A percentile compares a stretch with the other conserved stretches of the same genome.
Conservation (phyloP, 1,140 invertebrate species). For the Chionoecetes opilio region DNA sequence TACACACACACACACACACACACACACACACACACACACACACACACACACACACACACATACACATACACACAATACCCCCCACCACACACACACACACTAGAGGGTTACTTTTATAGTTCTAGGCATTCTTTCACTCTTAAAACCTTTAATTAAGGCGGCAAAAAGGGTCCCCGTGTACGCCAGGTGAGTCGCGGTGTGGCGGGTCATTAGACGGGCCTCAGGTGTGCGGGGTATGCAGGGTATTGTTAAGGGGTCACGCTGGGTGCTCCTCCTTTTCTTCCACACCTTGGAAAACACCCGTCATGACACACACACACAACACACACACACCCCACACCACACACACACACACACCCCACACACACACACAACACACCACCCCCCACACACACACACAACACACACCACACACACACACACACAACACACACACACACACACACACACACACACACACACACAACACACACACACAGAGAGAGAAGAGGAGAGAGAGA, state of each 20-base stretch:
- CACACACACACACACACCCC: not conserved
- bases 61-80: not conserved
- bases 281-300: not conserved
- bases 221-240: not conserved
- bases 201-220: not conserved
- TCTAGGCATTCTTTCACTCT: not conserved
- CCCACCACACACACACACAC: not conserved
- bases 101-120: not conserved
- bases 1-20: not conserved
- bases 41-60: slow-evolving; percentile 5
- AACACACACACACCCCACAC: slow-evolving; percentile 16
- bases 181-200: not conserved
- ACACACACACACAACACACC: too few relatives aligned
- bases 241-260: not conserved
- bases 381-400: too few relatives aligned
- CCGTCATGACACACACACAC: not conserved
- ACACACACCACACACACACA: too few relatives aligned
- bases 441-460: too few relatives aligned
- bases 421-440: too few relatives aligned
- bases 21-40: slow-evolving; percentile 15
- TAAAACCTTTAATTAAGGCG: too few relatives aligned
- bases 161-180: not conserved
- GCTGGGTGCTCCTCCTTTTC: not conserved
- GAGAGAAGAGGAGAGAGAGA: too few relatives aligned
- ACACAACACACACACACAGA: too few relatives aligned